phyloP scores from a whole-genome alignment of 2,888 invertebrate species.

The Carpatolechia fugitivella region DNA sequence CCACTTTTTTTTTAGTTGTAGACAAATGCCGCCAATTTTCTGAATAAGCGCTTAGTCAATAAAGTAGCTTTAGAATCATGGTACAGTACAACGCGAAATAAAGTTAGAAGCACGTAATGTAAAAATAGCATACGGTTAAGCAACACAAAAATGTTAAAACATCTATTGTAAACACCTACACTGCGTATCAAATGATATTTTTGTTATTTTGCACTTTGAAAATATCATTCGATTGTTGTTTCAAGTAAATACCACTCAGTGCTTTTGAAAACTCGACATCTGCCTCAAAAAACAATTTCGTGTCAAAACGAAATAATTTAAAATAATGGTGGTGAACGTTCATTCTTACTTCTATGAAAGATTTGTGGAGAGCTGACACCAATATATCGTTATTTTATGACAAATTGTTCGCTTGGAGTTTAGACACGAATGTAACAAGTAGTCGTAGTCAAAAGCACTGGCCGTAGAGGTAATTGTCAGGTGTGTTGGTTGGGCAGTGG shows the following conservation, averaged over 20 bases:
- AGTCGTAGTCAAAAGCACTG: slow-evolving; percentile 7
- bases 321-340: no score
- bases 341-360: no score
- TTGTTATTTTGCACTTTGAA: background rate
- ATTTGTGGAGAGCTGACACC: no score
- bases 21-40: no score
- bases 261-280: background rate
- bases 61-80: slow-evolving; percentile 13
- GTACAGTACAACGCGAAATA: slow-evolving; percentile 39
- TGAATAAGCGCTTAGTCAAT: no score
- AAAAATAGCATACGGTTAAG: slow-evolving; percentile 43
- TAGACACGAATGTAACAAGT: no score
- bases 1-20: no score
- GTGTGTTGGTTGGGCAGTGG: background rate
- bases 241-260: background rate
- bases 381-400: no score
- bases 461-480: no score
- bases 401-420: no score
- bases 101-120: slow-evolving; percentile 39
- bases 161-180: slow-evolving; percentile 34
- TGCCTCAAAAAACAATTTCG: no score
- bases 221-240: slow-evolving; percentile 3
- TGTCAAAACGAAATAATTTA: no score
- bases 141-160: slow-evolving; percentile 54
- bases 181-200: slow-evolving; percentile 24